Evolutionary conservation across 2,797 vertebrate species (phyloP).

Genomic region (Sebastes reedi): DNA sequence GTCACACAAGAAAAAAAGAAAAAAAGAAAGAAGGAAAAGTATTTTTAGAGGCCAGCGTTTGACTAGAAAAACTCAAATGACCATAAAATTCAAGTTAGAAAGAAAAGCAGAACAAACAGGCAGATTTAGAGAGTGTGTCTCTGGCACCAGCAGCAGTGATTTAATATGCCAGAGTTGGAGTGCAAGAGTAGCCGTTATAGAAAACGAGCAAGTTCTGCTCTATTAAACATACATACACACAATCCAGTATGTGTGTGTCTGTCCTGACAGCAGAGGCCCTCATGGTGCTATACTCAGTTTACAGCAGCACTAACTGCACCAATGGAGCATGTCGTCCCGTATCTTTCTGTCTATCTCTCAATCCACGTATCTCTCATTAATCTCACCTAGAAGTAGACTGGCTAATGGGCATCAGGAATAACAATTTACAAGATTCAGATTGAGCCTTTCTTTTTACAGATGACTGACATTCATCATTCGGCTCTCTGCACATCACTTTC

Average conservation of each 20-base stretch:
- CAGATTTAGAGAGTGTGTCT: background rate
- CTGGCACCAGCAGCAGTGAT: background rate
- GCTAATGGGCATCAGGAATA: background rate
- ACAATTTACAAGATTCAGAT: background rate
- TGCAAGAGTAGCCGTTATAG: slow-evolving; percentile 6
- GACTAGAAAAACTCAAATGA: background rate
- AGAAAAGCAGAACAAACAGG: slow-evolving; percentile 13
- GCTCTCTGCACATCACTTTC: background rate
- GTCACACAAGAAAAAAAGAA: background rate
- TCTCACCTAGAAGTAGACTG: background rate
- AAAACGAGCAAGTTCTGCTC: slow-evolving; percentile 34
- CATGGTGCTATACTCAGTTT: slow-evolving; percentile 29
- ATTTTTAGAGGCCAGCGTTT: background rate
- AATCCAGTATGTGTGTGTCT: background rate
- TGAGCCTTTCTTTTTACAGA: background rate
- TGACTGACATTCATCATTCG: no score
- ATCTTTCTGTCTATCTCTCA: background rate
- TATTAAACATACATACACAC: slow-evolving; percentile 28
- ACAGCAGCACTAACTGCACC: slow-evolving; percentile 32
- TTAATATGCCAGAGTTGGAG: slow-evolving; percentile 13
- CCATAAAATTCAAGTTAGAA: background rate
- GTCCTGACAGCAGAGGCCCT: slow-evolving; percentile 22
- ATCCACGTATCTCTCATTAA: background rate
- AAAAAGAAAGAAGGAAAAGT: background rate
- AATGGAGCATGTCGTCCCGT: background rate